These are phyloP conservation scores for Meloe dianella DNA, from an alignment of 2,888 invertebrate genomes.

Conservation along the genomic window DNA sequence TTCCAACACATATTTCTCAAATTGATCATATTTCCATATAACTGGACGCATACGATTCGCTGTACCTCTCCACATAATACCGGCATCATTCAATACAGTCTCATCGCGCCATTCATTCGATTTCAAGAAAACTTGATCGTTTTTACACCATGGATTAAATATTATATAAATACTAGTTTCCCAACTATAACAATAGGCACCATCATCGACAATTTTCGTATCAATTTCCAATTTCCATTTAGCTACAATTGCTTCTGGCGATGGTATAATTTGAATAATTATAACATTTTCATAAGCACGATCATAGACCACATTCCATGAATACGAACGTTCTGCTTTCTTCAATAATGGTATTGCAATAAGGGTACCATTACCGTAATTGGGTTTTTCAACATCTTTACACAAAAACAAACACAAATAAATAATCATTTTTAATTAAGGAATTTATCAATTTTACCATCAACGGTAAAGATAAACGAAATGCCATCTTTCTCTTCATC, in stretches of 20 bases:
- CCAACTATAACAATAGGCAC: constrained; percentile 78
- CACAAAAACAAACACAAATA: constrained; percentile 26
- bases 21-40: constrained; percentile 92
- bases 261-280: constrained; percentile 72
- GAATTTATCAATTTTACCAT: constrained; percentile 60
- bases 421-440: background rate
- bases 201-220: constrained; percentile 72
- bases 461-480: constrained; percentile 82
- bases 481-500: constrained; percentile 77
- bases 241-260: constrained; percentile 76
- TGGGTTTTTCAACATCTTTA: constrained; percentile 76
- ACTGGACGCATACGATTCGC: constrained; percentile 82
- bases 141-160: constrained; percentile 88
- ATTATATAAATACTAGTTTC: constrained; percentile 79
- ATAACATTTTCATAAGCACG: constrained; percentile 68
- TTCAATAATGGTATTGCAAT: constrained; percentile 75
- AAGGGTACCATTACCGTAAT: constrained; percentile 80
- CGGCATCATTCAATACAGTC: constrained; percentile 84
- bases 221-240: constrained; percentile 86
- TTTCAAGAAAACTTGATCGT: constrained; percentile 71
- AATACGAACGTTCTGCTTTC: constrained; percentile 66
- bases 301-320: constrained; percentile 79
- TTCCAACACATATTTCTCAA: constrained; percentile 81
- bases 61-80: constrained; percentile 90
- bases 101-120: constrained; percentile 78